phyloP scores from a whole-genome alignment of 1,140 invertebrate species.

The Leptestheria dahalacensis region DNA sequence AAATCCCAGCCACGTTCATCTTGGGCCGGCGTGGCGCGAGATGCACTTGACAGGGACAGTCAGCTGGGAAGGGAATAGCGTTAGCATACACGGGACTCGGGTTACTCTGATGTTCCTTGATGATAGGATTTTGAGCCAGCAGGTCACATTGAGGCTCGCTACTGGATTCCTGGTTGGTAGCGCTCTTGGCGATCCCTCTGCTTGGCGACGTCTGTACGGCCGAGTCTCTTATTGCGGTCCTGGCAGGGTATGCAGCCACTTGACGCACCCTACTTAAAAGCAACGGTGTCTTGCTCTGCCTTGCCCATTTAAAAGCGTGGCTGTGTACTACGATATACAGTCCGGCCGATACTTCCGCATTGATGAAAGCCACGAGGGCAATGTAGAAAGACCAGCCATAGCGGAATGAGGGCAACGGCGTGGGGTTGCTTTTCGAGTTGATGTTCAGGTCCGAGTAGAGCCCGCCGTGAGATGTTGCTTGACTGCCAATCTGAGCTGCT shows the following conservation, averaged over 20 bases:
- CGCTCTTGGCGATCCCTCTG: not conserved
- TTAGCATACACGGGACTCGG: slow-evolving; percentile 7
- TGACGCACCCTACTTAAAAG: not conserved
- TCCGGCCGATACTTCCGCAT: slow-evolving; percentile 46
- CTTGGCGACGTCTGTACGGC: not conserved
- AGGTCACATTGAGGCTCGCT: slow-evolving; percentile 1
- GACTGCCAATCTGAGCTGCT: not conserved
- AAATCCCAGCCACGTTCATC: slow-evolving; percentile 3
- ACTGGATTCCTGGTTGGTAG: not conserved
- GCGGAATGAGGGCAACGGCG: slow-evolving; percentile 21
- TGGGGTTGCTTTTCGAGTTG: not conserved
- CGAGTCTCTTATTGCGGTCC: not conserved
- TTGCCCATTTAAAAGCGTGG: slow-evolving; percentile 9
- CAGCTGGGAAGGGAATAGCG: not conserved
- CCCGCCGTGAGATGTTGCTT: not conserved
- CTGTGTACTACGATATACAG: slow-evolving; percentile 32
- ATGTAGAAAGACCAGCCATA: slow-evolving; percentile 57
- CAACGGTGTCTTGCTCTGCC: not conserved
- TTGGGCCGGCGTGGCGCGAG: not conserved
- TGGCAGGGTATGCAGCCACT: not conserved
- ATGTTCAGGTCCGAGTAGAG: not conserved
- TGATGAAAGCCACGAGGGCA: slow-evolving; percentile 44
- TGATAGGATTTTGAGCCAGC: not conserved
- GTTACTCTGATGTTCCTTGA: not conserved
- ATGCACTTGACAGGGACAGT: slow-evolving; percentile 7